These are phyloP conservation scores for Arion vulgaris DNA, from an alignment of 1,140 invertebrate species.

Conservation along the genomic window DNA sequence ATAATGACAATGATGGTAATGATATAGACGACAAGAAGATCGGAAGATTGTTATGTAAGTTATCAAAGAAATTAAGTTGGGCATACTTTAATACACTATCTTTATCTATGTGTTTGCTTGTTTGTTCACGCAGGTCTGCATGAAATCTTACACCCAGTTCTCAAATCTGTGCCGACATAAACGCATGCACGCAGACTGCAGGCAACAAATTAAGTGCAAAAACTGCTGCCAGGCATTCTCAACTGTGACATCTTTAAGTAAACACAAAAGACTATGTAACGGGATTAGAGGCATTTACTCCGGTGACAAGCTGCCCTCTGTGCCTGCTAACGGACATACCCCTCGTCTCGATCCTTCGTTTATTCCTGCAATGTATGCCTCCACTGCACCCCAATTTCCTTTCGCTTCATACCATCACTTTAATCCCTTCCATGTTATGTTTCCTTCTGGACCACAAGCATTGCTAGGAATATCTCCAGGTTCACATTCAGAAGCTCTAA, in stretches of 20 bases:
- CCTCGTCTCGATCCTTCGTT: slow-evolving; percentile 54
- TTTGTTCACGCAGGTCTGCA: slow-evolving; percentile 69
- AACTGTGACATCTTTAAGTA: slow-evolving; percentile 83
- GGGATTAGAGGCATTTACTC: slow-evolving; percentile 63
- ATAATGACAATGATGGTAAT: too few relatives aligned
- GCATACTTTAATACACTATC: too few relatives aligned
- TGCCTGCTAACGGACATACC: slow-evolving; percentile 43
- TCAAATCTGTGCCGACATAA: slow-evolving; percentile 99
- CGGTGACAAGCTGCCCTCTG: slow-evolving; percentile 39
- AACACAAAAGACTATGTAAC: slow-evolving; percentile 78
- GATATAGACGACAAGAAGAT: too few relatives aligned
- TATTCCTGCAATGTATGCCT: slow-evolving; percentile 53
- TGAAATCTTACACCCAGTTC: slow-evolving; percentile 98
- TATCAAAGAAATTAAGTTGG: too few relatives aligned
- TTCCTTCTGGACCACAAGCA: slow-evolving; percentile 26
- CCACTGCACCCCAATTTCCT: slow-evolving; percentile 50
- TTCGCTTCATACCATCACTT: slow-evolving; percentile 60
- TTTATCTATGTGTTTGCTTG: too few relatives aligned
- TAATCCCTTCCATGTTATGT: slow-evolving; percentile 46
- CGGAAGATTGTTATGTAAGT: too few relatives aligned
- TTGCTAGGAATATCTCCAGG: slow-evolving; percentile 41
- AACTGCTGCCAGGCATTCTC: slow-evolving; percentile 94
- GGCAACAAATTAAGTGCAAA: slow-evolving; percentile 80
- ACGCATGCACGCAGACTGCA: slow-evolving; percentile 92
- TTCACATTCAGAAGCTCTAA: slow-evolving; percentile 40